Base-by-base conservation (phyloP, 2,888 invertebrate genomes). In the Amiota communis region DNA sequence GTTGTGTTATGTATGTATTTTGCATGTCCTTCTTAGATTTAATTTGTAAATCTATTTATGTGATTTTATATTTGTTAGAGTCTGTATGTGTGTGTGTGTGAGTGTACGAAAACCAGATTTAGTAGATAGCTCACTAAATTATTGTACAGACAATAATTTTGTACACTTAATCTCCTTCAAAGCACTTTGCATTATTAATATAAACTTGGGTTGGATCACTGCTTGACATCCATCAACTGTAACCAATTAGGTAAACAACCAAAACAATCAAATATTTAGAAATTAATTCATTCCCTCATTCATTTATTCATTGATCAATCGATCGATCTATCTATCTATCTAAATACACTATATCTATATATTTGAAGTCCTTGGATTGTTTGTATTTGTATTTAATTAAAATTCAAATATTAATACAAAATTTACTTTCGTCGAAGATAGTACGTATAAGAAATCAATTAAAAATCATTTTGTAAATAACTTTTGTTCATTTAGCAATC, bases 91-190 rank as follows among this genome's bases (percentile, higher is more conserved):
- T 23, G 23, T 23, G 23, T 23, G 23, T 23, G 36, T 36, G 8
- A 4, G 8, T 36, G 36, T 36, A 36, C 6, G 36, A 6, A 36
- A 36, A 36, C 6, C 36, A 36, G 36, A 36, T 36, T 36, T 36
- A 6, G 36, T 36, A 36, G 36, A 36, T 6, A 36, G 36, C 36
- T 36, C 46, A 65, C 75, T 74, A 80, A 81, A 80, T 77, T 78
- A 65, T 72, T 74, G 80, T 75, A 36, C 36, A 36, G 36, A 36
- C 36, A 36, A 36, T 36, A 67, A 75, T 79, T 74, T 75, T 72
- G 72, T 53, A 13, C 23, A 63, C 23, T 63, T 36, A 23, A 13
- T 63, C 36, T 36, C n/a, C 3, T n/a, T n/a, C 63, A 23, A 12
- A 11, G 46, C 11, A 10, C 8, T 23, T 36, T 13, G 13, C 12